Evolutionary conservation across 2,797 vertebrate genomes (phyloP), one percentile per base, ranked within the genome.

Genomic region (Myotis findleyi): DNA sequence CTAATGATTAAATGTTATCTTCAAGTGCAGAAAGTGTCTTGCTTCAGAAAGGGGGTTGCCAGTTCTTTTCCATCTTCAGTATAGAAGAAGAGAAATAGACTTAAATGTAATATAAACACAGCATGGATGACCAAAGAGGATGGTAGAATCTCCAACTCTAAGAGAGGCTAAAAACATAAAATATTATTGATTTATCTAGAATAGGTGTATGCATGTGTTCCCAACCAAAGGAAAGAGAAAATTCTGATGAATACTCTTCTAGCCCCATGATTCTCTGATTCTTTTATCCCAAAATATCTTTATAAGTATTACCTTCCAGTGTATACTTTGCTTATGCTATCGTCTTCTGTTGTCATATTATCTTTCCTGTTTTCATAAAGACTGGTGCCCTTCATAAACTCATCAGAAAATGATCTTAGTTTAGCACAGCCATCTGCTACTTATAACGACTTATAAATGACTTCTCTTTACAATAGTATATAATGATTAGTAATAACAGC

Each of bases 361-460:
- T 53, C 62, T 73, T 95, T 84, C 49, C 68, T 90, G 44, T 23
- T 62, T 91, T 91, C 14, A 20, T 82, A 80, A 55, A 27, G 64
- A 23, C n/a, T 71, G 44, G 23, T 62, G 16, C 21, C 72, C 51
- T 59, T 84, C 95, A 89, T 89, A 93, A 92, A 92, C 53, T 86
- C 51, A 44, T 72, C 80, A 82, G 87, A 85, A 68, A 77, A 81
- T 47, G n/a, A 64, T 92, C 36, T 86, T 92, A 38, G 76, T 77
- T 96, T 95, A 91, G 62, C 55, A 91, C 1, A 80, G 20, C 5
- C 44, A 87, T 53, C 33, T 68, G 27, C 55, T 62, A 33, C 62
- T 86, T 89, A 81, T 71, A 87, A 90, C 14, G 23, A 38, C 7
- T 90, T 76, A 81, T 57, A 90, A 94, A 76, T 25, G 44, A 16